Percentiles rank a stretch among this genome's conserved stretches.
Evolutionary conservation across 2,888 invertebrate genomes (phyloP).

Genomic region (Allophyes oxyacanthae): DNA sequence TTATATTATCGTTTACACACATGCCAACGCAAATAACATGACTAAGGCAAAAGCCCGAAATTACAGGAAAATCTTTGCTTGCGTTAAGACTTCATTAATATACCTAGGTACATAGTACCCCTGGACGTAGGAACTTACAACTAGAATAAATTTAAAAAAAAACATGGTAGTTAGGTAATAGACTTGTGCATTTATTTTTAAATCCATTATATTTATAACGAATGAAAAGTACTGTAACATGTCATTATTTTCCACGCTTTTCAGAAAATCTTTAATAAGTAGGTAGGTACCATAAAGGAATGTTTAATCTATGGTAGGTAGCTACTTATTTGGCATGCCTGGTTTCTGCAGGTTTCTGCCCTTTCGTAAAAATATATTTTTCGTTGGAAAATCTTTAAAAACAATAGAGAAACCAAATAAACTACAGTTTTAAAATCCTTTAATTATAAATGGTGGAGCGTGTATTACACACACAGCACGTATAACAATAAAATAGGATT

Average conservation of each 20-base stretch:
- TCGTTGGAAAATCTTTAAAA: no score
- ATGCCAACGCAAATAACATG: conserved; percentile 33
- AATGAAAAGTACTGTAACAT: conserved; percentile 33
- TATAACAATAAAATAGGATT: conserved; percentile 52
- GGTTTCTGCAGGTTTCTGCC: no score
- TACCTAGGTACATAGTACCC: no score
- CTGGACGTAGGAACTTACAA: no score
- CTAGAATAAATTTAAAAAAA: no score
- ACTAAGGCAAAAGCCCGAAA: conserved; percentile 21
- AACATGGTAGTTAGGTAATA: no score
- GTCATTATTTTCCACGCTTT: conserved; percentile 42
- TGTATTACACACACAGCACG: conserved; percentile 33
- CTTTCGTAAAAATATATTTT: no score
- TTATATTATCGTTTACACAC: conserved; percentile 11
- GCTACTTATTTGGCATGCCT: no score
- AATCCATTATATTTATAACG: conserved; percentile 35
- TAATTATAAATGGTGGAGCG: conserved; percentile 27
- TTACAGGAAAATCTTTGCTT: conserved; percentile 23
- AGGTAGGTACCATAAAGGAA: no score
- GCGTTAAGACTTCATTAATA: conserved; percentile 19
- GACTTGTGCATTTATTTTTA: conserved; percentile 33
- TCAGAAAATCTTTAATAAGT: background rate
- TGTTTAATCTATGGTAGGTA: no score
- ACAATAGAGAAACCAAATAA: background rate
- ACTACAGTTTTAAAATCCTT: conserved; percentile 9